Evolutionary conservation across 2,797 vertebrate genomes (phyloP), one percentile per base, ranked within the genome.

Genomic region (Cyclura pinguis): DNA sequence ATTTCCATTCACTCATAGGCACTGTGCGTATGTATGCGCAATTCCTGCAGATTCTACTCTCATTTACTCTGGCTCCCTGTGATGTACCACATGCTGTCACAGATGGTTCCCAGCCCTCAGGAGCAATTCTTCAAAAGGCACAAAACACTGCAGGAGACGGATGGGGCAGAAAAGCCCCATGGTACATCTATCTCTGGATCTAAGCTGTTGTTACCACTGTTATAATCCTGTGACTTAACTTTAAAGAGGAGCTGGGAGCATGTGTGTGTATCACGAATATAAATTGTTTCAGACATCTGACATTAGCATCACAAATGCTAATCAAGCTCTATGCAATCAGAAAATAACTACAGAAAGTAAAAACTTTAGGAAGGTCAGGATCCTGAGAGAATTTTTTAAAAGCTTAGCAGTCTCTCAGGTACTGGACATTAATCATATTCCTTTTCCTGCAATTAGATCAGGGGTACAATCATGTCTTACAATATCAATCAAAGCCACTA

Each of bases 381-480:
- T n/a, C 77, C 69, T 78, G 18, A 90, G 14, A 0, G 73, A 87
- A 35, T 42, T 72, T 88, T 77, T 90, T 38, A 64, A 80, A 87
- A 50, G 22, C 73, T 80, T 84, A 47, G 22, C 4, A 86, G 27
- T 4, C 38, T 84, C 83, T 85, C 50, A 16, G 87, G 89, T 83
- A 24, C 16, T 76, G 67, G 6, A 90, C 3, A 62, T 42, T 88
- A 88, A 64, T 32, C 42, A 90, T 20, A 77, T 32, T 59, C 72
- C 64, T 88, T 82, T 78, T 78, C 38, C 52, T 73, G 47, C 22
- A 88, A 86, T 62, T 32, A 87, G 47, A 85, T n/a, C 12, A n/a
- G 24, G 38, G 38, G 29, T 85, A 62, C 47, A 87, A 29, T 76
- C 50, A 59, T 76, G 22, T 24, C n/a, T 74, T 32, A 16, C 9